Evolutionary conservation across 1,140 invertebrate species (phyloP).

Genomic region (Aphis craccivora): DNA sequence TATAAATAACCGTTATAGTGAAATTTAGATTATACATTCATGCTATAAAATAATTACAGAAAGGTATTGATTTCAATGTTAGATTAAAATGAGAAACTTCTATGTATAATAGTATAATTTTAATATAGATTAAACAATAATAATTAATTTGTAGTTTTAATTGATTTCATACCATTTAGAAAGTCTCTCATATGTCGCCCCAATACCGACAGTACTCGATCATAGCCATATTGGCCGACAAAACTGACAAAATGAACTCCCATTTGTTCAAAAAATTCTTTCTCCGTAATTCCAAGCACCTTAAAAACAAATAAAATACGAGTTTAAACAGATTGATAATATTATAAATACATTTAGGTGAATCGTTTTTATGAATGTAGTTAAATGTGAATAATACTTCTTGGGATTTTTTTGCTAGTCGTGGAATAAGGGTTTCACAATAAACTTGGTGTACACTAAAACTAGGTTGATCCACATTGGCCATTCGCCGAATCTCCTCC

Average conservation of each 20-base stretch:
- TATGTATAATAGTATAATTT: too few relatives aligned
- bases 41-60: neutral
- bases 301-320: slow-evolving; percentile 63
- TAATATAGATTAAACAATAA: neutral
- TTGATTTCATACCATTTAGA: slow-evolving; percentile 76
- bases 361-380: neutral
- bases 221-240: slow-evolving; percentile 94
- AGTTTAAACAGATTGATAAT: neutral
- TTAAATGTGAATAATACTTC: slow-evolving; percentile 69
- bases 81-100: neutral
- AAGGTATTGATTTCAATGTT: neutral
- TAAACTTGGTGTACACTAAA: slow-evolving; percentile 94
- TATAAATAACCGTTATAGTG: neutral
- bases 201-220: slow-evolving; percentile 85
- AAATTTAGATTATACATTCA: neutral
- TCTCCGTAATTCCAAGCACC: slow-evolving; percentile 83
- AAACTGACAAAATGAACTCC: slow-evolving; percentile 89
- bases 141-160: neutral
- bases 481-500: slow-evolving; percentile 83
- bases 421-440: slow-evolving; percentile 85
- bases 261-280: slow-evolving; percentile 89
- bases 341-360: neutral
- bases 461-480: slow-evolving; percentile 82
- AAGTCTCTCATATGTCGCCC: slow-evolving; percentile 95
- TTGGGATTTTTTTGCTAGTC: slow-evolving; percentile 83